These are phyloP conservation scores for Drosophila cognata DNA, from an alignment of 2,888 invertebrate species.

Conservation along the genomic window DNA sequence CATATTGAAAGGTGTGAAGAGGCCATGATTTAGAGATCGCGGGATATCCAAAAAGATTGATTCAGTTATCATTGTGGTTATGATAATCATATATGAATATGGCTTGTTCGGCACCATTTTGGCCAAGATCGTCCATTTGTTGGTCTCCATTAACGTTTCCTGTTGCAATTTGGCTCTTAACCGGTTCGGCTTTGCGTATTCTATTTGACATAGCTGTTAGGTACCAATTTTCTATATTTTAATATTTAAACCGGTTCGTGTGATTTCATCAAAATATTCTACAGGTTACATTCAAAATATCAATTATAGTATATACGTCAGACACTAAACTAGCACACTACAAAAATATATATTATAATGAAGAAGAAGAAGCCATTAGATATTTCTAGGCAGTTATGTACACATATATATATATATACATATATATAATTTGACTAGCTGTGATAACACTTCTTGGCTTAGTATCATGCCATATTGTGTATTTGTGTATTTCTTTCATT, in stretches of 20 bases:
- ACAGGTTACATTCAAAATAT: constrained; percentile 47
- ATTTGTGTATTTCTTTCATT: constrained; percentile 37
- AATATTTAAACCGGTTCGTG: constrained; percentile 56
- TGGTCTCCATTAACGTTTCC: constrained; percentile 31
- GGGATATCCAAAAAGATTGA: constrained; percentile 4
- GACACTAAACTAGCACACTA: not conserved
- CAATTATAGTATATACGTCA: constrained; percentile 4
- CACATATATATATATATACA: constrained; percentile 14
- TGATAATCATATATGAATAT: not conserved
- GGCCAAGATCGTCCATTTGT: not conserved
- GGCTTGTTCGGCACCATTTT: not conserved
- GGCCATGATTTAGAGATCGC: not conserved
- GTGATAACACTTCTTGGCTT: constrained; percentile 13
- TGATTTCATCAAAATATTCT: constrained; percentile 39
- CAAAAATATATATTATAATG: constrained; percentile 3
- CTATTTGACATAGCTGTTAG: constrained; percentile 31
- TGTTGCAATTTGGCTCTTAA: constrained; percentile 47
- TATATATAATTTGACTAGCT: constrained; percentile 6
- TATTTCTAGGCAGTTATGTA: constrained; percentile 16
- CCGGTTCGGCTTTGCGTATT: constrained; percentile 45
- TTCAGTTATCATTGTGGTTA: not conserved
- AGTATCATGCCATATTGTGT: constrained; percentile 11
- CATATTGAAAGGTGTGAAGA: constrained; percentile 18
- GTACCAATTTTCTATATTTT: constrained; percentile 49
- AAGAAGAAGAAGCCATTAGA: constrained; percentile 3